Conservation (phyloP, 2,113 vertebrate species). For the Hippocampus barbouri region DNA sequence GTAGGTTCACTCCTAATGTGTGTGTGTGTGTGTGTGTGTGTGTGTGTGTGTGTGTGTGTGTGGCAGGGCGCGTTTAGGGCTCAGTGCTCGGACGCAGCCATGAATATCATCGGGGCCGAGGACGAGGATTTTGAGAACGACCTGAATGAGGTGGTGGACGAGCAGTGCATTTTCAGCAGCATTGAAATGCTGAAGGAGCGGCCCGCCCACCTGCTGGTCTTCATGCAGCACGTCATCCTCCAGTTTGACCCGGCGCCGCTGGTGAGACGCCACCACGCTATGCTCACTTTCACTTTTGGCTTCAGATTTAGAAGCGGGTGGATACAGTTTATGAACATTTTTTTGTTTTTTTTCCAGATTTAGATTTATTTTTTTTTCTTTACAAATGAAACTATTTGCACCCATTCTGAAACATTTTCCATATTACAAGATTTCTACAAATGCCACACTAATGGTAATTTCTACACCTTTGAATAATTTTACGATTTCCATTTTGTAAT, state of each 20-base stretch:
- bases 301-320: background rate
- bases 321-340: too few relatives aligned
- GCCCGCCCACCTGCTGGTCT: slow-evolving; percentile 82
- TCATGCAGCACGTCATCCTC: slow-evolving; percentile 83
- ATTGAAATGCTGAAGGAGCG: slow-evolving; percentile 75
- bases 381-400: too few relatives aligned
- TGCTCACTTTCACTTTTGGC: background rate
- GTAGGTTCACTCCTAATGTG: too few relatives aligned
- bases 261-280: slow-evolving; percentile 65
- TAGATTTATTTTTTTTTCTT: too few relatives aligned
- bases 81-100: slow-evolving; percentile 58
- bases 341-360: too few relatives aligned
- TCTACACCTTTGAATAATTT: too few relatives aligned
- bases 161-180: slow-evolving; percentile 76
- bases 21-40: background rate
- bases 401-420: too few relatives aligned
- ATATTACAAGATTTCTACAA: too few relatives aligned
- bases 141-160: slow-evolving; percentile 72
- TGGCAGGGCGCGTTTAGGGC: slow-evolving; percentile 57
- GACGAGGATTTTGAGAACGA: slow-evolving; percentile 92
- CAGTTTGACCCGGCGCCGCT: slow-evolving; percentile 84
- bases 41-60: background rate
- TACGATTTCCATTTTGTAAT: too few relatives aligned
- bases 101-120: slow-evolving; percentile 87
- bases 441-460: too few relatives aligned